Base-by-base conservation (phyloP, 1,140 invertebrate species). In the Trichonephila inaurata region DNA sequence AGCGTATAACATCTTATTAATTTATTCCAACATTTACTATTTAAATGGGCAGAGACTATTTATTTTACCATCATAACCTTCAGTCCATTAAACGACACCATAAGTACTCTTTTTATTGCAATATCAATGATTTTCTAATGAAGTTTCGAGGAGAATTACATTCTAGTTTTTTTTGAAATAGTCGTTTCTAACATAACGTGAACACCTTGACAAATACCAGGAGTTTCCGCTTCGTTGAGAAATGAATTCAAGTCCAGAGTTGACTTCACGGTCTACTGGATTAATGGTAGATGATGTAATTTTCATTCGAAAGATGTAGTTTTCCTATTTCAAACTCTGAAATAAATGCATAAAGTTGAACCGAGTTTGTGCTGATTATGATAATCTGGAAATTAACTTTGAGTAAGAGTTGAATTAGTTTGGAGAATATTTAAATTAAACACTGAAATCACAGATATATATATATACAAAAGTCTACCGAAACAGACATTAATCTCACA, bases 181-280 rank as follows among this genome's bases (percentile, higher is more conserved):
- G 7, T 21, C 21, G 40, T 14, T 6, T 28, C 82, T 83, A 44
- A 83, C 82, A 83, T 58, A 83, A 51, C 24, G 82, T 83, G 40
- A 60, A n/a, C 14, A 28, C n/a, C 58, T 83, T 83, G 82, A 83
- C 82, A 83, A 83, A 83, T 83, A 60, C 24, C 51, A 44, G n/a
- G 51, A n/a, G 40, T 58, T n/a, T 5, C 18, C 82, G 51, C 40
- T 83, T 83, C 82, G 82, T 83, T 60, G n/a, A 2, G 21, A 18
- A 60, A 58, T 44, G 8, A 58, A n/a, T 58, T 28, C n/a, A 24
- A 19, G 10, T n/a, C 24, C 7, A 10, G 24, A 51, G 77, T 19
- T 24, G 14, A 60, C 19, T 83, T 58, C 82, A 28, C 51, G 21
- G 18, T 28, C 19, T 19, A 44, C 44, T 83, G 1, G 44, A 18